These are phyloP conservation scores for Silurus glanis DNA, from an alignment of 2,113 vertebrate genomes.

Conservation along the genomic window DNA sequence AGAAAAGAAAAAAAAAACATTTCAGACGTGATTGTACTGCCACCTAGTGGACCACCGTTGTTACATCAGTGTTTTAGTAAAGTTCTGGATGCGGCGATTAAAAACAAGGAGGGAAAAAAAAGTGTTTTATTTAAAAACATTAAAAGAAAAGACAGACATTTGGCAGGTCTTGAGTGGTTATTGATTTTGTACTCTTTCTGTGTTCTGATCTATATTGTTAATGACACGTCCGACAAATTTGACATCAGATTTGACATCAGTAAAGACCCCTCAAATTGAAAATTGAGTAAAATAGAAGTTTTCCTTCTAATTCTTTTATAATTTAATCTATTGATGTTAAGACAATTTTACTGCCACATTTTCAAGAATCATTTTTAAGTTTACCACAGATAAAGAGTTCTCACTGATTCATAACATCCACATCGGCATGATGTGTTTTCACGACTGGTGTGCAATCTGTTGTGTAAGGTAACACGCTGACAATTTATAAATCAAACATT, in stretches of 20 bases:
- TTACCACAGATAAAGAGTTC: not conserved
- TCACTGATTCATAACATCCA: not conserved
- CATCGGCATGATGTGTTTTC: not conserved
- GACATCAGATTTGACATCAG: not conserved
- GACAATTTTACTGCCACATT: not conserved
- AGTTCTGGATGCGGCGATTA: conserved; percentile 63
- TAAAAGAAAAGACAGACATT: conserved; percentile 63
- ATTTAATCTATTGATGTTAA: not conserved
- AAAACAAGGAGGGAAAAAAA: conserved; percentile 58
- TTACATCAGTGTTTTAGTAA: conserved; percentile 76
- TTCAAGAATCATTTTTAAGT: not conserved
- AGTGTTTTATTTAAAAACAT: conserved; percentile 76
- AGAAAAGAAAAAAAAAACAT: conserved; percentile 69
- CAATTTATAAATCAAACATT: too few relatives aligned
- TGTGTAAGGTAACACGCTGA: too few relatives aligned
- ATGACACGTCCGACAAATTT: not conserved
- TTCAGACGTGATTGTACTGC: conserved; percentile 82
- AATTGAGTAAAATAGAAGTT: not conserved
- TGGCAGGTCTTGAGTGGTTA: conserved; percentile 33
- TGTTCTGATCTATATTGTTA: not conserved
- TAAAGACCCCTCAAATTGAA: not conserved
- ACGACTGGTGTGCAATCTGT: too few relatives aligned
- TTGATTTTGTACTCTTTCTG: conserved; percentile 6
- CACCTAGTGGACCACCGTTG: conserved; percentile 78
- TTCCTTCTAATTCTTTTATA: not conserved